Conservation (phyloP, 2,113 vertebrate species). For the Alouatta palliata region DNA sequence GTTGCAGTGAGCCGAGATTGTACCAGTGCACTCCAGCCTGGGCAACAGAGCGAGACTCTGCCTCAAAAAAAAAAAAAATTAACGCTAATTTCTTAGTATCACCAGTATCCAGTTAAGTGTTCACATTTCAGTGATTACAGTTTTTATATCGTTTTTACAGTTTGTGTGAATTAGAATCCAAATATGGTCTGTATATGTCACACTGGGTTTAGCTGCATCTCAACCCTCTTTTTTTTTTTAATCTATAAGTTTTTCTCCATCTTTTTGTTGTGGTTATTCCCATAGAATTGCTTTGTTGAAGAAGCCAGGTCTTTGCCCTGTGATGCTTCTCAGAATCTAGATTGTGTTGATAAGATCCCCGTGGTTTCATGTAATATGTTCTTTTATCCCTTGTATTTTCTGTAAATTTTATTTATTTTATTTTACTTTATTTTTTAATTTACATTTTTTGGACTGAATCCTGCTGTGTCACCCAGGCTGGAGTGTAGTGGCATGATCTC, state of each 20-base stretch:
- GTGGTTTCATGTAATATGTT: conserved; percentile 37
- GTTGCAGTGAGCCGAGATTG: no score
- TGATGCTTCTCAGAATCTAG: conserved; percentile 16
- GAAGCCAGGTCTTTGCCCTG: not conserved
- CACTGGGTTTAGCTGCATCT: not conserved
- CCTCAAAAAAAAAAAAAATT: not conserved
- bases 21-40: no score
- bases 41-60: no score
- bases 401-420: not conserved
- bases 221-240: not conserved
- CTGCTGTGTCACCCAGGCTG: not conserved
- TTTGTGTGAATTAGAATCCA: not conserved
- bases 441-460: not conserved
- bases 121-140: not conserved
- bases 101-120: not conserved
- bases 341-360: not conserved
- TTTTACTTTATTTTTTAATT: not conserved
- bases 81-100: not conserved
- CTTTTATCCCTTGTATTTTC: not conserved
- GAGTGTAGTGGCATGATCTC: not conserved
- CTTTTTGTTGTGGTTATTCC: not conserved
- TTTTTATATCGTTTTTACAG: conserved; percentile 7
- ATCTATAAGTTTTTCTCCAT: not conserved
- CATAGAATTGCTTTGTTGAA: not conserved
- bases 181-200: not conserved